Conservation (phyloP, 2,888 invertebrate species). For the Tholera decimalis region DNA sequence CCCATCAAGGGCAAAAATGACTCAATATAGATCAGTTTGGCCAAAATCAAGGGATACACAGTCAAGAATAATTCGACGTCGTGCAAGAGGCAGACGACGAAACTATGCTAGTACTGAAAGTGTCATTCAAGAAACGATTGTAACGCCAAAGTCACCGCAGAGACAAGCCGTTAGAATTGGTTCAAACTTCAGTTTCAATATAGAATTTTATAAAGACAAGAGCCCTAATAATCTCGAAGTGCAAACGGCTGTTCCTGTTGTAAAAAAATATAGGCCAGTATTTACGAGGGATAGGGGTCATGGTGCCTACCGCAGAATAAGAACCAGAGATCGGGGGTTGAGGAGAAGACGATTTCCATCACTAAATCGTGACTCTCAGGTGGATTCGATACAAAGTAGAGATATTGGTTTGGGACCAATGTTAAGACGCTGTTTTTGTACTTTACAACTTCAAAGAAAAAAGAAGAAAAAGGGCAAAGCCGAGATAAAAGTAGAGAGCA, state of each 20-base stretch:
- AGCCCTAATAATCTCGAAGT: neutral
- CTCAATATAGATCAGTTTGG: slow-evolving; percentile 28
- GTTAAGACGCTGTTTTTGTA: slow-evolving; percentile 67
- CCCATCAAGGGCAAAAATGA: slow-evolving; percentile 45
- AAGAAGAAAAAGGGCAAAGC: slow-evolving; percentile 2
- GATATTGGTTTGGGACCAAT: slow-evolving; percentile 39
- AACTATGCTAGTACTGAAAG: slow-evolving; percentile 13
- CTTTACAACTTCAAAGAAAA: slow-evolving; percentile 65
- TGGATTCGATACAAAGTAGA: slow-evolving; percentile 26
- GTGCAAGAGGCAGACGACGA: slow-evolving; percentile 13
- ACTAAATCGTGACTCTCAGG: slow-evolving; percentile 35
- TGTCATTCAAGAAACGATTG: neutral
- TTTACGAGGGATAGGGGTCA: slow-evolving; percentile 15
- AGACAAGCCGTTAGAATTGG: slow-evolving; percentile 65
- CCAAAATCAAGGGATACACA: slow-evolving; percentile 49
- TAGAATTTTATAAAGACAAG: slow-evolving; percentile 72
- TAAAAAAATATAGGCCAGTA: slow-evolving; percentile 7
- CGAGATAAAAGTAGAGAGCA: neutral
- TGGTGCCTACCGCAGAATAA: slow-evolving; percentile 25
- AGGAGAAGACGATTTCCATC: slow-evolving; percentile 22
- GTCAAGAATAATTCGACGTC: neutral
- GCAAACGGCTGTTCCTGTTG: slow-evolving; percentile 27
- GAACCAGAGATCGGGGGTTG: slow-evolving; percentile 12
- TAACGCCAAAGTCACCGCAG: neutral
- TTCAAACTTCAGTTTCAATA: slow-evolving; percentile 69